Evolutionary conservation across 2,888 invertebrate genomes (phyloP).

Genomic region (Erebia palarica): DNA sequence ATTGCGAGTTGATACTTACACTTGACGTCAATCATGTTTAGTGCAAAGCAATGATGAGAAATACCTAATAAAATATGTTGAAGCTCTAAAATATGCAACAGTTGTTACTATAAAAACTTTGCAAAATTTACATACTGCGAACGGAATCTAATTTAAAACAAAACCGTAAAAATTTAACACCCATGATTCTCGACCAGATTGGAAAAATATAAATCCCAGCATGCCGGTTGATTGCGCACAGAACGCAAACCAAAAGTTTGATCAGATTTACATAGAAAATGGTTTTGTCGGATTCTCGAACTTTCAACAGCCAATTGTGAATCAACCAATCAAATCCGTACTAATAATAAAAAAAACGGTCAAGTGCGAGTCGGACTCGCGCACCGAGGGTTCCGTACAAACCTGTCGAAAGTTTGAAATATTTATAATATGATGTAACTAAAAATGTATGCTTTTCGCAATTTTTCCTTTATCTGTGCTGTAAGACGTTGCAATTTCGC

Average conservation of each 20-base stretch:
- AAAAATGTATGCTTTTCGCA: no score
- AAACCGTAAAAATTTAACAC: conserved; percentile 28
- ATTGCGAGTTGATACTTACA: no score
- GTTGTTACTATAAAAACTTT: not conserved
- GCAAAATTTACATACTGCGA: not conserved
- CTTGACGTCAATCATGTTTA: no score
- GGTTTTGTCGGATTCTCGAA: conserved; percentile 21
- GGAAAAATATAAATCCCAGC: conserved; percentile 33
- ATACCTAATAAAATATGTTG: no score
- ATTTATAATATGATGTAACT: no score
- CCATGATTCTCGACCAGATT: conserved; percentile 25
- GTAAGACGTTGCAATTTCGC: no score
- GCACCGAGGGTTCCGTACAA: no score
- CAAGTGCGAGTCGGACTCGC: no score
- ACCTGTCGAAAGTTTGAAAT: no score
- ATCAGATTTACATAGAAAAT: conserved; percentile 36
- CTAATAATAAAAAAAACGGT: not conserved
- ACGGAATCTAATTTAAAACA: conserved; percentile 21
- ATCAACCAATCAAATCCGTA: conserved; percentile 8
- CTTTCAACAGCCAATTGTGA: conserved; percentile 13
- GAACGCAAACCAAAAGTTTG: conserved; percentile 33
- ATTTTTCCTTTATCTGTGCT: no score
- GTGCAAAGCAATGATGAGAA: no score
- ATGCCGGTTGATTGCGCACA: conserved; percentile 31
- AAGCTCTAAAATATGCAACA: not conserved